Base-by-base conservation (phyloP, 2,888 invertebrate genomes). In the Mamestra brassicae region DNA sequence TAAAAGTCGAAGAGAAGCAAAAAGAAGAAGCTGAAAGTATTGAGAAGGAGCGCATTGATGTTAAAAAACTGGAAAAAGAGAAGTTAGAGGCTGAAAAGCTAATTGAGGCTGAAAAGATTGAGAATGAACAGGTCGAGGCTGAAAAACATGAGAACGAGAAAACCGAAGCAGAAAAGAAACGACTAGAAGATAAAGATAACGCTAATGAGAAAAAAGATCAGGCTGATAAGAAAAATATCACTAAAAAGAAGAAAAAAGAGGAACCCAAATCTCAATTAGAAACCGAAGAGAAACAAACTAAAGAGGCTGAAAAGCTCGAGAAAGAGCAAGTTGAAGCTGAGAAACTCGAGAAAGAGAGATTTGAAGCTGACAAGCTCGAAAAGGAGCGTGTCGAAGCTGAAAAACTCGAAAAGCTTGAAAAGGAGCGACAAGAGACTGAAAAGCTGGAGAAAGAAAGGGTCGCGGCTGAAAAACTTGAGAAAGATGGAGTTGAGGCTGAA, bases 21-120 rank as follows among this genome's bases (percentile, higher is more conserved):
- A 75, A 78, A n/a, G 72, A 73, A 65, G 78, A 71, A 54, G 68
- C 63, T 4, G 66, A 88, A 66, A 81, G 87, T 63, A 79, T 62
- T 11, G 38, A 64, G 0, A 50, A 64, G 1, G 8, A 63, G 4
- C 47, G 1, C 4, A 11, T 84, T 26, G 81, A 83, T 45, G 52
- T 63, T 50, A 81, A 87, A 71, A 74, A 78, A 8, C 7, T 7
- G 1, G 11, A 73, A 77, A 60, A 45, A 63, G 4, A 74, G 38
- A 38, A 0, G 4, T 0, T 26, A 11, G 13, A 61, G 3, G 17
- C 45, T 36, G 36, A 47, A 36, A 52, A 17, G 2, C n/a, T n/a
- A 34, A 10, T 64, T 61, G 63, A 70, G 8, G 71, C 15, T 2
- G 68, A 76, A 55, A 70, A 66, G 57, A 68, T 38, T 75, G 83